phyloP scores from a whole-genome alignment of 2,113 vertebrate species.

The Hylia prasina region DNA sequence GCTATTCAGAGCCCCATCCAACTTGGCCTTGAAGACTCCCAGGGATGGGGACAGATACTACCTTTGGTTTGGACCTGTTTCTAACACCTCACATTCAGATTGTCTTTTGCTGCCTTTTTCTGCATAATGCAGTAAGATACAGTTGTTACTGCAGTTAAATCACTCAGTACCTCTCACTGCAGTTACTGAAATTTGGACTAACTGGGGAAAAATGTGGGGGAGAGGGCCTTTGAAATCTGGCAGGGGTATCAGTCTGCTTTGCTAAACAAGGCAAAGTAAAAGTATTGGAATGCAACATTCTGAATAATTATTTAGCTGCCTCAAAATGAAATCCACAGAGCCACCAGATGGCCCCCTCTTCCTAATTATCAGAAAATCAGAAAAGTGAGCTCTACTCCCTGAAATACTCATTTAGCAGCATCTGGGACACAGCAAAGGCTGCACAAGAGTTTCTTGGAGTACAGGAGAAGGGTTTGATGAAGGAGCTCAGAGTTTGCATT shows the following conservation, averaged over 20 bases:
- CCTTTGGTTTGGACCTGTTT: neutral
- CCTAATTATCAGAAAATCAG: neutral
- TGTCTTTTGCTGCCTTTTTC: neutral
- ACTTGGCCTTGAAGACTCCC: neutral
- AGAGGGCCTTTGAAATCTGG: neutral
- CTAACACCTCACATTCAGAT: neutral
- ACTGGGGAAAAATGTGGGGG: neutral
- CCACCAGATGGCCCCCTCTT: constrained; percentile 46
- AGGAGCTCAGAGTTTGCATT: neutral
- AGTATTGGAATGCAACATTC: neutral
- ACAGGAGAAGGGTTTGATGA: neutral
- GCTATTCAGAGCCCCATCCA: neutral
- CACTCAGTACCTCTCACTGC: neutral
- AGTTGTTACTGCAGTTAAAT: neutral
- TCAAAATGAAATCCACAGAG: neutral
- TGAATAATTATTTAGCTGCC: neutral
- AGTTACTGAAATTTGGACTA: neutral
- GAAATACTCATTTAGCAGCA: neutral
- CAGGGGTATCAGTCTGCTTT: neutral
- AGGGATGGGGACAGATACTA: neutral
- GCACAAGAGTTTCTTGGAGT: neutral
- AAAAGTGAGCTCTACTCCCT: neutral
- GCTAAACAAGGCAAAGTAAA: neutral
- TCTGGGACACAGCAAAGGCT: neutral
- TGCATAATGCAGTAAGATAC: neutral